Conservation (phyloP, 2,113 vertebrate species). For the Octodon degus region DNA sequence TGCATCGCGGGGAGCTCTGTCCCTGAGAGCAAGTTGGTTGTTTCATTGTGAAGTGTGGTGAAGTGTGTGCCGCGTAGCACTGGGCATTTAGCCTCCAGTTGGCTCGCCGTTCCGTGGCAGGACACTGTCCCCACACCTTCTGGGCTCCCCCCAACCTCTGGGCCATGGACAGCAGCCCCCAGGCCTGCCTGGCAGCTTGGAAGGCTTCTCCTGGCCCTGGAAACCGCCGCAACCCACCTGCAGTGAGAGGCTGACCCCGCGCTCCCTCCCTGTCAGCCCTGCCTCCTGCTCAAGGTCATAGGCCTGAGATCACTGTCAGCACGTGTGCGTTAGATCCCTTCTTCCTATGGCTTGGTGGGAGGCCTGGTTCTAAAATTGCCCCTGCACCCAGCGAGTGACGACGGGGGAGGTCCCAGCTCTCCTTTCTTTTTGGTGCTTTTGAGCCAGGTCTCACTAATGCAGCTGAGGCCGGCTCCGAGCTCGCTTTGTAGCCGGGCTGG, state of each 20-base stretch:
- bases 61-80: rapidly evolving
- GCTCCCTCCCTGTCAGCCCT: rapidly evolving
- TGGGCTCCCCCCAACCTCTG: background rate
- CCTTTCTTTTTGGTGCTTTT: too few relatives aligned
- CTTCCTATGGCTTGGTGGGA: background rate
- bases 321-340: rapidly evolving
- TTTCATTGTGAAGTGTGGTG: background rate
- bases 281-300: background rate
- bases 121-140: rapidly evolving
- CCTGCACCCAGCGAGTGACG: background rate
- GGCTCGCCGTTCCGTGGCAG: rapidly evolving
- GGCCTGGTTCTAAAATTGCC: background rate
- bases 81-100: rapidly evolving
- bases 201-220: background rate
- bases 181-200: rapidly evolving
- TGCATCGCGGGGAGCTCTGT: background rate
- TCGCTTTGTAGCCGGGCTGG: too few relatives aligned
- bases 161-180: rapidly evolving
- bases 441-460: too few relatives aligned
- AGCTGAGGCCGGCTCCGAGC: too few relatives aligned
- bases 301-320: rapidly evolving
- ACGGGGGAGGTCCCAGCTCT: rapidly evolving
- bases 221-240: background rate
- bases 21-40: rapidly evolving
- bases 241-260: rapidly evolving